Evolutionary conservation across 23 tunicate species (phyloP).

Genomic region (Clavelina lepadiformis): DNA sequence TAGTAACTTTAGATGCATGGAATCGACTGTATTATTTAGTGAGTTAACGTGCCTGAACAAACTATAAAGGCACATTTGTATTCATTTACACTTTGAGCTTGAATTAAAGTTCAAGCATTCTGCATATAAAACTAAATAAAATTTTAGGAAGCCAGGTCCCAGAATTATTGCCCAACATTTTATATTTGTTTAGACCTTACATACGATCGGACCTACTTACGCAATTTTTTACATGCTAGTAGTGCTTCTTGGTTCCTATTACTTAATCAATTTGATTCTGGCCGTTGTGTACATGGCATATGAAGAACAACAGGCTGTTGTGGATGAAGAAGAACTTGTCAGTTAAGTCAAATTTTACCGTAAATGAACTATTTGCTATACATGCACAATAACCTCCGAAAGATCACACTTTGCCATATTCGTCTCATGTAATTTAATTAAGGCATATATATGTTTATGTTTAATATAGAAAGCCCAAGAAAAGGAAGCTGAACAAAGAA

Average conservation of each 20-base stretch:
- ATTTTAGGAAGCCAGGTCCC: too few relatives aligned
- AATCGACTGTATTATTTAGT: constrained; percentile 89
- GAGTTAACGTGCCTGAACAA: too few relatives aligned
- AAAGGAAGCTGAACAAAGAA: constrained; percentile 46
- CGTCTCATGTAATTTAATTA: too few relatives aligned
- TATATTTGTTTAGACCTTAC: too few relatives aligned
- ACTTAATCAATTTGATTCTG: constrained; percentile 87
- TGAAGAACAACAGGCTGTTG: constrained; percentile 91
- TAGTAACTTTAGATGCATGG: constrained; percentile 98
- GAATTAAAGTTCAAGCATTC: too few relatives aligned
- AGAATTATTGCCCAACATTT: too few relatives aligned
- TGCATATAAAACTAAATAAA: too few relatives aligned
- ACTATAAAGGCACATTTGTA: too few relatives aligned
- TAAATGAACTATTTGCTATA: not conserved
- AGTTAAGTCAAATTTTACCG: not conserved
- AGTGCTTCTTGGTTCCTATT: constrained; percentile 94
- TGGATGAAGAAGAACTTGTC: constrained; percentile 71
- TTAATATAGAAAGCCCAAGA: constrained; percentile 71
- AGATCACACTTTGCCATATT: too few relatives aligned
- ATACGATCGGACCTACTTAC: constrained; percentile 83
- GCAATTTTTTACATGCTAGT: constrained; percentile 83
- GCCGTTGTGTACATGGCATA: constrained; percentile 99
- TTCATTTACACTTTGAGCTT: too few relatives aligned
- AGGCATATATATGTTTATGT: too few relatives aligned
- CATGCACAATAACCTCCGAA: too few relatives aligned